A percentile compares a stretch with the other conserved stretches of the same genome.
Evolutionary conservation across 2,113 vertebrate genomes (phyloP).

Genomic region (Sebastes fasciatus): DNA sequence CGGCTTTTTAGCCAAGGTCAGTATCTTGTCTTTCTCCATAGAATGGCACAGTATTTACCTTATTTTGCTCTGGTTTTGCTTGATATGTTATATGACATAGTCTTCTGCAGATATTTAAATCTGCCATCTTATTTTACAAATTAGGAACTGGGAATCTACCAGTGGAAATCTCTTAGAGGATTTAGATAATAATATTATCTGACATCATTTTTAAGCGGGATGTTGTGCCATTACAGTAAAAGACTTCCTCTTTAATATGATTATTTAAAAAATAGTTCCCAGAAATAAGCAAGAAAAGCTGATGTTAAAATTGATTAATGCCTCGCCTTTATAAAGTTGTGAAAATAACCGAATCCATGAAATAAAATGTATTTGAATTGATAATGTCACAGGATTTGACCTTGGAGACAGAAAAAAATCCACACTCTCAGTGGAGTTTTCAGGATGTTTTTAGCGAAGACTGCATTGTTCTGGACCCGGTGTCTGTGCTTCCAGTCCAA

Average conservation of each 20-base stretch:
- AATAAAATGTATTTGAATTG: not conserved
- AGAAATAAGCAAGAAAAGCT: not conserved
- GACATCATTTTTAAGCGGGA: not conserved
- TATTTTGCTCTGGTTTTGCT: constrained; percentile 4
- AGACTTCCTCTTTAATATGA: not conserved
- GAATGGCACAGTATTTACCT: not conserved
- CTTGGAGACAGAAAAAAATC: constrained; percentile 86
- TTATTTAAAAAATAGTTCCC: not conserved
- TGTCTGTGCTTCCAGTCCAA: constrained; percentile 89
- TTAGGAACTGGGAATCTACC: not conserved
- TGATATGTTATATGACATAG: not conserved
- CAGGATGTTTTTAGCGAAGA: constrained; percentile 94
- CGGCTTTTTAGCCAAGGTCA: constrained; percentile 90
- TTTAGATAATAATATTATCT: not conserved
- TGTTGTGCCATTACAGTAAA: not conserved
- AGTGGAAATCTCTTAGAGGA: not conserved
- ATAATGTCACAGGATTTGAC: constrained; percentile 70
- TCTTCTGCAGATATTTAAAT: constrained; percentile 5
- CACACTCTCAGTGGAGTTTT: constrained; percentile 89
- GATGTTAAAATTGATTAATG: not conserved
- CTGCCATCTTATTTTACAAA: not conserved
- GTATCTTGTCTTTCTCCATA: not conserved
- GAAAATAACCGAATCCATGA: not conserved
- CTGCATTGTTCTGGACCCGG: constrained; percentile 92
- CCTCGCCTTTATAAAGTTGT: not conserved